Conservation (phyloP, 1,140 invertebrate genomes). For the Eueides isabella region DNA sequence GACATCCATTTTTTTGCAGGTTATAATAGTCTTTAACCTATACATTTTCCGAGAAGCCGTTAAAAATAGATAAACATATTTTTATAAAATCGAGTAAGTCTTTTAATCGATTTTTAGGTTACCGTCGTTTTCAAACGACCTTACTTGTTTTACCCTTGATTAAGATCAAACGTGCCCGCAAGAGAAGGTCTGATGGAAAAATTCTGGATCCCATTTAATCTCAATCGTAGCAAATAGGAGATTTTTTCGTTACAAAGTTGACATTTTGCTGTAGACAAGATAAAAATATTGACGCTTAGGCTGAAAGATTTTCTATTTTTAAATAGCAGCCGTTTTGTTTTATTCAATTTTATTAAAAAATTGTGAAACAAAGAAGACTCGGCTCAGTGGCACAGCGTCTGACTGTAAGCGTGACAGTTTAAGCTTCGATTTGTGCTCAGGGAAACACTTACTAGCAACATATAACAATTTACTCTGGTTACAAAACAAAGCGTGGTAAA, state of each 20-base stretch:
- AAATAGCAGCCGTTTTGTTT: not conserved
- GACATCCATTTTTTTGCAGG: not conserved
- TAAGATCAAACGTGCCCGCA: slow-evolving; percentile 50
- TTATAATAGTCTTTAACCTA: not conserved
- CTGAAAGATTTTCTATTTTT: slow-evolving; percentile 30
- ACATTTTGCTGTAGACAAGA: slow-evolving; percentile 30
- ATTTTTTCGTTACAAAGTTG: slow-evolving; percentile 41
- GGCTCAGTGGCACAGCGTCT: too few relatives aligned
- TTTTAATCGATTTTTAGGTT: slow-evolving; percentile 1
- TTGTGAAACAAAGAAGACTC: too few relatives aligned
- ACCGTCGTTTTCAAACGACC: not conserved
- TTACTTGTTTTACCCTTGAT: slow-evolving; percentile 37
- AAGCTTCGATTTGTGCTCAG: too few relatives aligned
- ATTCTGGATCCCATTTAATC: slow-evolving; percentile 34
- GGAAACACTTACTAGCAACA: too few relatives aligned
- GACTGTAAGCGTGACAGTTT: too few relatives aligned
- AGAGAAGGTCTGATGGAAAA: slow-evolving; percentile 48
- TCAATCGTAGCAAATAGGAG: slow-evolving; percentile 33
- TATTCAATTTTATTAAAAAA: not conserved
- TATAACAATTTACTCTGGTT: too few relatives aligned
- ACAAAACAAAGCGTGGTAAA: too few relatives aligned
- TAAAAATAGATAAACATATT: not conserved
- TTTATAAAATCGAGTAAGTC: not conserved
- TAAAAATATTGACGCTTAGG: slow-evolving; percentile 16
- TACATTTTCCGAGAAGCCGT: not conserved